Percentiles rank a stretch among this genome's conserved stretches.
Evolutionary conservation across 2,797 vertebrate species (phyloP).

Genomic region (Platyrinchus mystaceus): DNA sequence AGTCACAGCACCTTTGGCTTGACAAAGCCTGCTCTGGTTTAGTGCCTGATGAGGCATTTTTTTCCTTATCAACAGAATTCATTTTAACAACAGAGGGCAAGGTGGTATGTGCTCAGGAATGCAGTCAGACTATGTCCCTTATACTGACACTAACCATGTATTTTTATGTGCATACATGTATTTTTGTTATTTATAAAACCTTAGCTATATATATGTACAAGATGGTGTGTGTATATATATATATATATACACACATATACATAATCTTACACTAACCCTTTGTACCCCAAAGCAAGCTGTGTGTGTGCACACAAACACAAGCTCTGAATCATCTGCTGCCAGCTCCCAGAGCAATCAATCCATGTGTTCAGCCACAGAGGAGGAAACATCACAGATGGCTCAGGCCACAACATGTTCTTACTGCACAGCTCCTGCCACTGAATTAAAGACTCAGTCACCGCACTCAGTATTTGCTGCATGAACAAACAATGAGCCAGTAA

Average conservation of each 20-base stretch:
- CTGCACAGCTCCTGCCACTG: constrained; percentile 24
- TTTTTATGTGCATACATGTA: neutral
- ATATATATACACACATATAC: neutral
- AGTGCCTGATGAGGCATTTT: neutral
- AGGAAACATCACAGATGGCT: constrained; percentile 48
- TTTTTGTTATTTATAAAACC: neutral
- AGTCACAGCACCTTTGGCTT: neutral
- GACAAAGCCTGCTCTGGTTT: neutral
- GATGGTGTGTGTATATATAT: neutral
- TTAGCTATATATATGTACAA: neutral
- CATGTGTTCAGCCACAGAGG: neutral
- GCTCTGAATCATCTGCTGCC: constrained; percentile 44
- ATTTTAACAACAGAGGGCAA: neutral
- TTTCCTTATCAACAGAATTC: neutral
- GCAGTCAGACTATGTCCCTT: neutral
- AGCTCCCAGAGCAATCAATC: constrained; percentile 7
- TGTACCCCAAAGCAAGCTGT: constrained; percentile 16
- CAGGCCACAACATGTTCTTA: neutral
- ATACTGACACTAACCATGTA: neutral
- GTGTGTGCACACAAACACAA: constrained; percentile 9
- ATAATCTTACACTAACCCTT: neutral
- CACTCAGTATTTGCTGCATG: neutral
- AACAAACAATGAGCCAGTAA: neutral
- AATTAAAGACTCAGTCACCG: neutral
- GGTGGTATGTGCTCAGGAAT: constrained; percentile 17